Evolutionary conservation across 2,888 invertebrate genomes (phyloP).

Genomic region (Leptinotarsa juncta): DNA sequence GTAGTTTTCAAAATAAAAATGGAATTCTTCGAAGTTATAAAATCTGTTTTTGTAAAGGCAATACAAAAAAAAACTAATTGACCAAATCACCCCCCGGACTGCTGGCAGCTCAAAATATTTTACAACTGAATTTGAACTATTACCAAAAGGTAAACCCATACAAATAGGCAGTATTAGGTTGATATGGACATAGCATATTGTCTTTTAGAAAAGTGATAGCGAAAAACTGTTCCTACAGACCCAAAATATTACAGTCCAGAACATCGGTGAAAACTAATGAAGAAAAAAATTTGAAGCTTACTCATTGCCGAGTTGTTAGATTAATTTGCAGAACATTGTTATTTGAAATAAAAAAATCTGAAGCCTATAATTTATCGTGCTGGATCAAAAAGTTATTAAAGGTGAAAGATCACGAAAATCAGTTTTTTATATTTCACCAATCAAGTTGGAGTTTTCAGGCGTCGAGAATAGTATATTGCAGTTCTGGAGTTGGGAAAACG

Average conservation of each 20-base stretch:
- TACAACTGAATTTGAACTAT: slow-evolving; percentile 1
- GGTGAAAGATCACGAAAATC: no score
- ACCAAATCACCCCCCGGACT: slow-evolving; percentile 1
- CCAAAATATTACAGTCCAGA: slow-evolving; percentile 10
- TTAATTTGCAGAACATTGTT: not conserved
- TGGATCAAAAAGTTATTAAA: no score
- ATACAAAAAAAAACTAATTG: slow-evolving; percentile 14
- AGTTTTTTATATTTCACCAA: no score
- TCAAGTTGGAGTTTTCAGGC: no score
- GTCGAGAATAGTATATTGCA: no score
- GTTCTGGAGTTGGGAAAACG: no score
- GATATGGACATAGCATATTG: slow-evolving; percentile 15
- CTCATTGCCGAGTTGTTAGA: not conserved
- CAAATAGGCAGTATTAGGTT: slow-evolving; percentile 11
- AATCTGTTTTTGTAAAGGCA: not conserved
- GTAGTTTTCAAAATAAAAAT: slow-evolving; percentile 20
- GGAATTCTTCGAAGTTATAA: slow-evolving; percentile 19
- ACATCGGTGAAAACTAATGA: not conserved
- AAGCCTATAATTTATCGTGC: no score
- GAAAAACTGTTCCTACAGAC: slow-evolving; percentile 5
- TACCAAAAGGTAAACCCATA: not conserved
- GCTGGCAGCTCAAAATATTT: slow-evolving; percentile 9
- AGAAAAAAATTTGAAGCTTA: not conserved
- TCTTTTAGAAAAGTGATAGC: slow-evolving; percentile 8
- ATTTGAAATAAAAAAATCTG: no score